Evolutionary conservation across 2,888 invertebrate genomes (phyloP).

Genomic region (Thysanoteuthis rhombus): DNA sequence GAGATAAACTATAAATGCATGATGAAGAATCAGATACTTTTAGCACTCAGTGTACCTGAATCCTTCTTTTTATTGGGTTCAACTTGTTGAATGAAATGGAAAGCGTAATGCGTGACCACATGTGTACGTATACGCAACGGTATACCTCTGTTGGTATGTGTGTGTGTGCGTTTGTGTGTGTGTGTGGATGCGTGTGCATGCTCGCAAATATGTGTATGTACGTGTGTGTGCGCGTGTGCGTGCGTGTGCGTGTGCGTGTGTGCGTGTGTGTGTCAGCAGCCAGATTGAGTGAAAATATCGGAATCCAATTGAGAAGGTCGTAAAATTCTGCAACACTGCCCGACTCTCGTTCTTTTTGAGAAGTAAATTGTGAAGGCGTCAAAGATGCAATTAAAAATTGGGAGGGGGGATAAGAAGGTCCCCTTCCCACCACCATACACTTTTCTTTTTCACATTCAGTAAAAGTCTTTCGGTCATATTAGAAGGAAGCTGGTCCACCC

Average conservation of each 20-base stretch:
- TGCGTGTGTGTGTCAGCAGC: neutral
- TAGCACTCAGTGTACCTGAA: too few species aligned
- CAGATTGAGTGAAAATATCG: neutral
- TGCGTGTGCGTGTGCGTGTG: neutral
- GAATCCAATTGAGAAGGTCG: neutral
- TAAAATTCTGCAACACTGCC: neutral
- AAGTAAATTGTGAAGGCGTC: neutral
- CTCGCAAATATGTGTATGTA: too few species aligned
- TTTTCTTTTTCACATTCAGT: neutral
- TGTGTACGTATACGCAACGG: too few species aligned
- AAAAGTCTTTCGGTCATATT: neutral
- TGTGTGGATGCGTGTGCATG: too few species aligned
- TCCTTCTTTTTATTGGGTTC: too few species aligned
- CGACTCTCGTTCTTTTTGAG: too few species aligned
- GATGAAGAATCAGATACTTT: too few species aligned
- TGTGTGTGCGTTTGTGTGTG: too few species aligned
- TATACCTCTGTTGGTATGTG: too few species aligned
- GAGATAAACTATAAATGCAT: too few species aligned
- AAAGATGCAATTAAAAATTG: neutral
- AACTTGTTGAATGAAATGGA: too few species aligned
- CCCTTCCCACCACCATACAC: neutral
- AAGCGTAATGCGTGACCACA: too few species aligned
- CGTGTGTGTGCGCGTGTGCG: neutral
- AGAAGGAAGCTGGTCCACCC: neutral
- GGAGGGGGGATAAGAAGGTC: neutral